These are phyloP conservation scores for Canis aureus DNA, from an alignment of 2,113 vertebrate species.

Conservation along the genomic window DNA sequence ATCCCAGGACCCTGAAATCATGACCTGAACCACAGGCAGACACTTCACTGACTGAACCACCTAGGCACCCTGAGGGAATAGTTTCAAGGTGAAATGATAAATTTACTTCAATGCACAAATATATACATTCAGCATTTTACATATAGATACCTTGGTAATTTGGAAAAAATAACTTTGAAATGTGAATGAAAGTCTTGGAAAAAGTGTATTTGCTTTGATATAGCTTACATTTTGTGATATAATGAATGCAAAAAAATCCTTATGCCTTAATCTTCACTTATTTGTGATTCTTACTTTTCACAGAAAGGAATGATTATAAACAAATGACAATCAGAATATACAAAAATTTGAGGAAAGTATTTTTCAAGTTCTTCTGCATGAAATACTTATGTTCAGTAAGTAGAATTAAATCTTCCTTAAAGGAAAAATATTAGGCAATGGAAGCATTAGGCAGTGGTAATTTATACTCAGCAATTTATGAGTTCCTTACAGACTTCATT, in stretches of 20 bases:
- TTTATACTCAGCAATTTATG: conserved; percentile 77
- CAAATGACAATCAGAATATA: background rate
- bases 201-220: background rate
- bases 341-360: background rate
- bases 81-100: background rate
- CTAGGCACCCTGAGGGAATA: background rate
- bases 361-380: conserved; percentile 9
- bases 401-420: conserved; percentile 54
- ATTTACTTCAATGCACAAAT: background rate
- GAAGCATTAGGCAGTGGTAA: conserved; percentile 66
- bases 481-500: conserved; percentile 80
- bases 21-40: too few relatives aligned
- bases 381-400: background rate
- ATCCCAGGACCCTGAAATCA: too few relatives aligned
- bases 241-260: background rate
- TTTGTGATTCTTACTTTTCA: conserved; percentile 8
- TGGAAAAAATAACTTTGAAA: conserved; percentile 41
- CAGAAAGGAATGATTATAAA: background rate
- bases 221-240: background rate
- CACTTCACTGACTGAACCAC: too few relatives aligned
- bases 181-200: background rate
- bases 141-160: background rate
- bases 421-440: conserved; percentile 71
- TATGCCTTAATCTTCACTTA: background rate
- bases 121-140: background rate